phyloP scores from a whole-genome alignment of 2,113 vertebrate genomes.

The Cranoglanis bouderius region DNA sequence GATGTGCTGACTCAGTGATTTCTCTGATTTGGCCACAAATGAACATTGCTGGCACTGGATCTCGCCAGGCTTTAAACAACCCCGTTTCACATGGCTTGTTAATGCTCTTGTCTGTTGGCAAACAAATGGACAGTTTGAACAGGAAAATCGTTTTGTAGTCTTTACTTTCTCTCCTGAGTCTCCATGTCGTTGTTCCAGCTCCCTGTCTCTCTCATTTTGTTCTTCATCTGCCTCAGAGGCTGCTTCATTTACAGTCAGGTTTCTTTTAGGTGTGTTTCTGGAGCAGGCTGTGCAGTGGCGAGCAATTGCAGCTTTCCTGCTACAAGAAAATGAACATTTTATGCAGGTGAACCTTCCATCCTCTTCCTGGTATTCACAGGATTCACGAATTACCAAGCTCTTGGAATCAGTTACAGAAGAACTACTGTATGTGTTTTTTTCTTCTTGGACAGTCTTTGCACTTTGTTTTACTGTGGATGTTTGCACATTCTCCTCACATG shows the following conservation, averaged over 20 bases:
- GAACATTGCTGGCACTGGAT: constrained; percentile 77
- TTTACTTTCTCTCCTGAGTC: constrained; percentile 7
- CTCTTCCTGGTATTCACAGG: constrained; percentile 19
- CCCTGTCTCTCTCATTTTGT: background rate
- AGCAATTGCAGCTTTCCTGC: constrained; percentile 76
- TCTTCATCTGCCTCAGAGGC: constrained; percentile 4
- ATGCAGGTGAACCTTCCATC: constrained; percentile 81
- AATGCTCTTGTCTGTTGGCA: constrained; percentile 82
- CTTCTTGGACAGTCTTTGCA: background rate
- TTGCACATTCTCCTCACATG: constrained; percentile 6
- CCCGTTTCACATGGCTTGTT: constrained; percentile 78
- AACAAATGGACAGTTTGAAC: constrained; percentile 80
- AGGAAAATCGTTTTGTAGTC: constrained; percentile 68
- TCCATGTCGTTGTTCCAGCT: constrained; percentile 4
- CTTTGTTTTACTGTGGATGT: background rate
- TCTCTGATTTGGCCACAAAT: constrained; percentile 73
- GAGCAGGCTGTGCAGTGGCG: constrained; percentile 74
- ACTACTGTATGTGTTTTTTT: background rate
- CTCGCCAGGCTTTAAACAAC: constrained; percentile 74
- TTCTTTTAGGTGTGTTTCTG: background rate
- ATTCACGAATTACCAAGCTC: constrained; percentile 2
- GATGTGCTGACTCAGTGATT: constrained; percentile 75
- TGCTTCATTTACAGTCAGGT: background rate
- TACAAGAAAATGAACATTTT: constrained; percentile 80
- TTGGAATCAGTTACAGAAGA: background rate